Conservation (phyloP, 53 echinoderm and acorn worm species). For the Holothuria leucospilota region DNA sequence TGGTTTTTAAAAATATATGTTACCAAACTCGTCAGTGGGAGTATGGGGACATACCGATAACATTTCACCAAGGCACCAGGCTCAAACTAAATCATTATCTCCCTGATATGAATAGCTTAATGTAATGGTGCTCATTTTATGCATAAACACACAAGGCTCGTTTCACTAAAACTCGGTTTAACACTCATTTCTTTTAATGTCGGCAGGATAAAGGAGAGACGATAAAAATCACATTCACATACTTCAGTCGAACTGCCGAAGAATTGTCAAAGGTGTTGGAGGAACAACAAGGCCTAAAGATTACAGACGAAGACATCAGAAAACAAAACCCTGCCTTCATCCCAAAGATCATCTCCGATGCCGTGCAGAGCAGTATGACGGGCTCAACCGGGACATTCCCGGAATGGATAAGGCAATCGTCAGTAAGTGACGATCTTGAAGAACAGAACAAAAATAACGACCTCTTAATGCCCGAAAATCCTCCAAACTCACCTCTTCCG, state of each 20-base stretch:
- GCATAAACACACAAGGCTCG: no score
- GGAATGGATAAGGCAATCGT: not conserved
- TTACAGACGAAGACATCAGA: constrained; percentile 42
- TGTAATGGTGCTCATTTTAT: no score
- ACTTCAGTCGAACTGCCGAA: constrained; percentile 66
- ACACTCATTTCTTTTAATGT: not conserved
- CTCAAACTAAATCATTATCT: no score
- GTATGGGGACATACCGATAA: no score
- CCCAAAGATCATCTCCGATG: constrained; percentile 46
- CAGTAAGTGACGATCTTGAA: not conserved
- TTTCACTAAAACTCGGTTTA: no score
- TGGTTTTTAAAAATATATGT: no score
- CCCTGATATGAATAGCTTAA: no score
- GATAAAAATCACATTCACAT: constrained; percentile 77
- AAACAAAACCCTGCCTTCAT: constrained; percentile 45
- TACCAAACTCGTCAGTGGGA: no score
- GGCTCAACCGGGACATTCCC: constrained; percentile 27
- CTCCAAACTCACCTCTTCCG: constrained; percentile 72
- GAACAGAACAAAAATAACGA: not conserved
- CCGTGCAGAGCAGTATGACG: constrained; percentile 18
- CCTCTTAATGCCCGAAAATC: constrained; percentile 60
- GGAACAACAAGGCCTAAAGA: constrained; percentile 31
- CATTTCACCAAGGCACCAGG: no score
- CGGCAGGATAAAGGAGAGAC: constrained; percentile 51
- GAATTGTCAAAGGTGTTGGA: constrained; percentile 41